phyloP scores from a whole-genome alignment of 2,797 vertebrate species.

The Amazonetta brasiliensis region DNA sequence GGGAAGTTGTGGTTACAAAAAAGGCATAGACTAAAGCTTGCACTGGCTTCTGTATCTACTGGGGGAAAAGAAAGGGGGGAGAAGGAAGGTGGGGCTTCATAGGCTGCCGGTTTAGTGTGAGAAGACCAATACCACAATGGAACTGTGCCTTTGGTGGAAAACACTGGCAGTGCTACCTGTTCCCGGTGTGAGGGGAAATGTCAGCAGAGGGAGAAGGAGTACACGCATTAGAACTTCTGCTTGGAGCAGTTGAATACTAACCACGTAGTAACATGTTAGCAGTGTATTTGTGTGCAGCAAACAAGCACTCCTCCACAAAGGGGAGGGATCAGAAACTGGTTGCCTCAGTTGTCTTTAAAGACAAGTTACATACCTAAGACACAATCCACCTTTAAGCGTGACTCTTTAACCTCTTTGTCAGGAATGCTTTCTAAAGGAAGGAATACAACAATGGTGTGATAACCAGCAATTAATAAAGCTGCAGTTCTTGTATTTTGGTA shows the following conservation, averaged over 20 bases:
- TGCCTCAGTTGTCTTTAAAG: not conserved
- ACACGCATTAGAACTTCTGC: rapidly evolving
- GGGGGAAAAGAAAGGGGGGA: not conserved
- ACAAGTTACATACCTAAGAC: not conserved
- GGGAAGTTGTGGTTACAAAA: not conserved
- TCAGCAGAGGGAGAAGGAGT: not conserved
- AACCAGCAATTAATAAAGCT: not conserved
- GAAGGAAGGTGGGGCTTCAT: not conserved
- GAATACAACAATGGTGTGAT: rapidly evolving
- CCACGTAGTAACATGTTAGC: not conserved
- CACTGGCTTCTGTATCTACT: rapidly evolving
- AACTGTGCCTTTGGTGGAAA: not conserved
- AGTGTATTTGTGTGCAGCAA: not conserved
- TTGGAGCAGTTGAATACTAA: not conserved
- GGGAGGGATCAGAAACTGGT: not conserved
- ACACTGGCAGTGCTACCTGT: not conserved
- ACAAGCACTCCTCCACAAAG: not conserved
- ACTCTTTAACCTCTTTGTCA: not conserved
- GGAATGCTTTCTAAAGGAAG: not conserved
- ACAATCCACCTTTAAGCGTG: not conserved
- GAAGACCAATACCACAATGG: not conserved
- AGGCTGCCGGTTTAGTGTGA: rapidly evolving
- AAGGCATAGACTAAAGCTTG: not conserved
- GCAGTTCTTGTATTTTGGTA: not conserved
- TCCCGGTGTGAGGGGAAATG: not conserved